Evolutionary conservation across 2,888 invertebrate species (phyloP).

Genomic region (Acanthosepion pharaonis): DNA sequence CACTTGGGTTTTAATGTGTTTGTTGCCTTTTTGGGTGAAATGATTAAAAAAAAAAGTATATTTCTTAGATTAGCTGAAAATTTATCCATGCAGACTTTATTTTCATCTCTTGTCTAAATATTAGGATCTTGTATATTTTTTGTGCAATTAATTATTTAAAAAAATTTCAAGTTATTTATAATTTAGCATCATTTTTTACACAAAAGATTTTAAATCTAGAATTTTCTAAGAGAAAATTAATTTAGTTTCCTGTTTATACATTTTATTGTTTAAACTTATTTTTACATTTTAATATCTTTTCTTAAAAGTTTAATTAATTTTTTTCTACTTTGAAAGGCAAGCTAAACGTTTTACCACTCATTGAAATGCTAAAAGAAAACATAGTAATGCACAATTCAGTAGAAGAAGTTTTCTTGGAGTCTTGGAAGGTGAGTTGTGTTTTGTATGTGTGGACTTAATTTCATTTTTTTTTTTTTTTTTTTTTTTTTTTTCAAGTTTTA

Average conservation of each 20-base stretch:
- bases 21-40: no score
- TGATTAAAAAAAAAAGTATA: no score
- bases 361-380: constrained; percentile 10
- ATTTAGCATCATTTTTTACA: no score
- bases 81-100: no score
- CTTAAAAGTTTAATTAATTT: neutral
- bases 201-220: neutral
- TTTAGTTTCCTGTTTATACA: no score
- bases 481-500: neutral
- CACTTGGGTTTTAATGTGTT: no score
- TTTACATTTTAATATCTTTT: neutral
- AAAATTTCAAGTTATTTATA: no score
- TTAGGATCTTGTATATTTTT: no score
- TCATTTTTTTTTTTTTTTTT: neutral
- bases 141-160: no score
- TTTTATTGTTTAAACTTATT: no score
- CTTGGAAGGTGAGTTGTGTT: constrained; percentile 36
- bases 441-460: neutral
- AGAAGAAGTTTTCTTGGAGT: neutral
- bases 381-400: neutral
- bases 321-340: constrained; percentile 20
- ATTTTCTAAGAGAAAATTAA: neutral
- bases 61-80: no score
- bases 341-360: neutral
- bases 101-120: no score